Percentiles rank a stretch among this genome's conserved stretches.
phyloP scores from a whole-genome alignment of 2,113 vertebrate species.

The Muscicapa adusta region DNA sequence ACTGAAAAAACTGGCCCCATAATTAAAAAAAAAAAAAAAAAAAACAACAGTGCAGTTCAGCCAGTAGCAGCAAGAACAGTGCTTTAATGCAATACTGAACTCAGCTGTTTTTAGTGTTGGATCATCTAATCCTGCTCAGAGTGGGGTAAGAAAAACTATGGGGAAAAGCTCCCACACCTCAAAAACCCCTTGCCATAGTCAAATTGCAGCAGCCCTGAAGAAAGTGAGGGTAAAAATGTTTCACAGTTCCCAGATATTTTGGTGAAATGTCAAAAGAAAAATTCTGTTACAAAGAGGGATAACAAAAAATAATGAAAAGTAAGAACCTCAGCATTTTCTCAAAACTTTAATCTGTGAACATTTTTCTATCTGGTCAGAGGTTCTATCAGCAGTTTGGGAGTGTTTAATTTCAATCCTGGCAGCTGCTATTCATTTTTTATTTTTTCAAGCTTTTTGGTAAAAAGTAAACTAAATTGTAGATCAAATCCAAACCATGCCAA shows the following conservation, averaged over 20 bases:
- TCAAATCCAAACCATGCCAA: neutral
- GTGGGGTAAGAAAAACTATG: neutral
- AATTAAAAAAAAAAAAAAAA: neutral
- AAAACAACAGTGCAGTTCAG: neutral
- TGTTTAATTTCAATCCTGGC: neutral
- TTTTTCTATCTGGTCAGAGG: neutral
- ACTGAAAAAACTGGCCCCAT: neutral
- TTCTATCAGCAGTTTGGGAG: neutral
- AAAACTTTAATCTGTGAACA: neutral
- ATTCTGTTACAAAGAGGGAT: neutral
- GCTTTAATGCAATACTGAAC: neutral
- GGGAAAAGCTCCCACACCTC: neutral
- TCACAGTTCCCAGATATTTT: neutral
- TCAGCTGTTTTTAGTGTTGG: neutral
- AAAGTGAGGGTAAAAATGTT: neutral
- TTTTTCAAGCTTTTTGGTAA: neutral
- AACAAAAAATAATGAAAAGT: neutral
- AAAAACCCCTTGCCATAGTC: neutral
- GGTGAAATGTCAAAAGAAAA: neutral
- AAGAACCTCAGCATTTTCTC: neutral
- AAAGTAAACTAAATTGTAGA: neutral
- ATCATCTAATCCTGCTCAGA: neutral
- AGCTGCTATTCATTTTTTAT: neutral
- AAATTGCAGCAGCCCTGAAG: accelerated
- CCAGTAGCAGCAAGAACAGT: neutral